Evolutionary conservation across 2,888 invertebrate genomes (phyloP), one percentile per base, ranked within the genome.

Genomic region (Neria commutata): DNA sequence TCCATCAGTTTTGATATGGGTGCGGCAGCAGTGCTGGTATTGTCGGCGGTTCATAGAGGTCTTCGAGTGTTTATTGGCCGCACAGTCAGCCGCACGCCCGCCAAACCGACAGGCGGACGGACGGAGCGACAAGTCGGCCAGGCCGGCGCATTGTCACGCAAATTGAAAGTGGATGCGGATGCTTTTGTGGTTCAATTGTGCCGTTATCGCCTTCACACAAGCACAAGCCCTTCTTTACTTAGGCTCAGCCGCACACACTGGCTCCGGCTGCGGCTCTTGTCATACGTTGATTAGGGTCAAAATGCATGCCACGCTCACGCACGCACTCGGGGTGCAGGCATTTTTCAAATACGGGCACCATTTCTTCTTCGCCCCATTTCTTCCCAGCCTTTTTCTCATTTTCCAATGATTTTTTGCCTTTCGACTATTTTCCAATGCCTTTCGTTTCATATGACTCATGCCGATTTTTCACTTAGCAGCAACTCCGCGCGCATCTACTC

Each of bases 1-100:
- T 67, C 63, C 62, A 69, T 72, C 69, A 57, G 63, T 62, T 60
- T 60, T 62, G 63, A 69, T 69, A 67, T 65, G 67, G 69, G 62
- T 42, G 42, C 42, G 42, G 42, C 48, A 33, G 47, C 46, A 34
- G 33, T 54, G 54, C 24, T 16, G 19, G 37, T 51, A n/a, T 23
- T 25, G 21, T 34, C 51, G n/a, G 45, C 42, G 11, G 17, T 6
- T n/a, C 25, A n/a, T 17, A 3, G 25, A 19, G 46, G 11, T 56
- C 40, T 54, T 58, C 34, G 48, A 47, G 51, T 16, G 24, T 33
- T 29, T 16, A 11, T 25, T 25, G 49, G 16, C 29, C 49, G 29
- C 16, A 19, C 19, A 5, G 17, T 19, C 21, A 3, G 45, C 19
- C 16, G 8, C n/a, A 10, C 33, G n/a, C n/a, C n/a, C n/a, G n/a